Base-by-base conservation (phyloP, 2,113 vertebrate genomes). In the Microcebus murinus region DNA sequence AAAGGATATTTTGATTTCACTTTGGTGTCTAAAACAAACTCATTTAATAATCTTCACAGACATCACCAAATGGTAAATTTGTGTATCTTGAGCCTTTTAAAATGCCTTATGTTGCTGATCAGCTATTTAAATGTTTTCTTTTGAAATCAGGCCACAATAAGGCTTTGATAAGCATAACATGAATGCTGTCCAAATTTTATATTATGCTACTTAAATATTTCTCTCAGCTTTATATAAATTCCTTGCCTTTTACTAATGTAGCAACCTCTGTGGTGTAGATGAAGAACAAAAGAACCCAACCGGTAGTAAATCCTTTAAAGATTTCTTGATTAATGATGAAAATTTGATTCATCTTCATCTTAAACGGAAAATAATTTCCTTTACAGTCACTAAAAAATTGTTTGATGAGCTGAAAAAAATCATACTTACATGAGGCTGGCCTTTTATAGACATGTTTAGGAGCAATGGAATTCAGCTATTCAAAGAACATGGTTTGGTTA, bases 301-400 rank as follows among this genome's bases (percentile, higher is more conserved):
- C 10, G 34, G 17, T 8, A 57, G 23, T 25, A 61, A 91, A 67
- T 68, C 20, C 59, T 68, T 63, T 68, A 48, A 80, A 77, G 27
- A 77, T 70, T 7, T 90, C 90, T 94, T 65, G 29, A 74, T 97
- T 45, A 90, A 42, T 90, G 79, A 61, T 83, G 36, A 50, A 83
- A 63, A 34, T 61, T 31, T 36, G 61, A 57, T 29, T 68, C 27
- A 68, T 57, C 2, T 23, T 42, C 17, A 63, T 10, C n/a, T 73
- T 73, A 71, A 83, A 36, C 31, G 63, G 45, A 65, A 85, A 68
- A 77, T 42, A 29, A 55, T 25, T 65, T 52, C 14, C 52, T 77
- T 67, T 42, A 34, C 11, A 68, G 36, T 79, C 34, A 52, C 31
- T 6, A 50, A 18, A 18, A 63, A 50, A 23, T 84, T 92, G 31